Evolutionary conservation across 2,888 invertebrate species (phyloP), one percentile per base, ranked within the genome.

Genomic region (Eilema depressum): DNA sequence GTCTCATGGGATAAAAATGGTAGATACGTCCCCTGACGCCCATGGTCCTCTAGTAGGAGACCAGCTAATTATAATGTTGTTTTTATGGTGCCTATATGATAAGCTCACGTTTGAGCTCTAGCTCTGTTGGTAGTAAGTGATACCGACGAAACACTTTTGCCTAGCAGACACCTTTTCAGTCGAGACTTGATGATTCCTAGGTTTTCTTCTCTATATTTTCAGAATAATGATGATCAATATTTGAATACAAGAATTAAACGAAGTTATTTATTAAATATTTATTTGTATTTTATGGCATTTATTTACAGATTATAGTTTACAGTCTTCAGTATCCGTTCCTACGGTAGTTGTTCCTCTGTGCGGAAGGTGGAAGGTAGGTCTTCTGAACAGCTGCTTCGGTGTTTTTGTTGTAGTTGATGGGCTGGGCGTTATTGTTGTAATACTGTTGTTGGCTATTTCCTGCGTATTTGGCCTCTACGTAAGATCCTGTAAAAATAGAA

Each of bases 391-490:
- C 25, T 57, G 57, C 68, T 41, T 37, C 56, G 10, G 62, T 33
- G 17, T 70, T 66, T 3, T 30, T 75, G 70, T 78, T 82, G 73
- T 81, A 77, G 76, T 72, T 74, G 71, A 74, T 77, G 57, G 73
- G 63, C 66, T 81, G 77, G 25, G 73, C 73, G 68, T 83, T 83
- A 33, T 71, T 73, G 65, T 75, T 79, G 79, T 80, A 84, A 62
- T 77, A 75, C 73, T 83, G 79, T 59, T 79, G 78, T 70, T 78
- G 83, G 33, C 20, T 76, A 71, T 74, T 75, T 61, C 33, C 81
- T 4, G 77, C 78, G 75, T 94, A 94, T 85, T 93, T 94, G 25
- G 80, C 90, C 75, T 90, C 92, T 69, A 85, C 89, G 87, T 94
- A 95, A 0, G 92, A 89, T 41, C 95, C 95, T 95, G 84, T 12